Evolutionary conservation across 2,113 vertebrate genomes (phyloP).

Genomic region (Rhipidura dahli): DNA sequence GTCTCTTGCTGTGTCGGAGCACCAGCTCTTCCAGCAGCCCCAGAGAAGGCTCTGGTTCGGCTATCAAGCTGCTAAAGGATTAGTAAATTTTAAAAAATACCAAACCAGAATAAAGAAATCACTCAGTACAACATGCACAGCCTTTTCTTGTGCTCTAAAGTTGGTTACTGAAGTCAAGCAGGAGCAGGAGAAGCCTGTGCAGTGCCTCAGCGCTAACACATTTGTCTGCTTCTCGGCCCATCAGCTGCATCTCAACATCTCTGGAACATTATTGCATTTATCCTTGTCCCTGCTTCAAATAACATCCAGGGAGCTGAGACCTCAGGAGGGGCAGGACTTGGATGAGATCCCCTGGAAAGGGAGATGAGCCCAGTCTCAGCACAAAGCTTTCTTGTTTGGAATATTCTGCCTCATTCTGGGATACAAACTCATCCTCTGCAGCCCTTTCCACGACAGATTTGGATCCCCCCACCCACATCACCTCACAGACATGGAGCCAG

Average conservation of each 20-base stretch:
- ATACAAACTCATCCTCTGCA: not conserved
- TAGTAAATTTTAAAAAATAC: not conserved
- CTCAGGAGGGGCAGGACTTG: not conserved
- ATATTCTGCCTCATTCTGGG: not conserved
- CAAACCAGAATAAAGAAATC: not conserved
- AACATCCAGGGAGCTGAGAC: not conserved
- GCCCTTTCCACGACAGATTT: not conserved
- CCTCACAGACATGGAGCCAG: not conserved
- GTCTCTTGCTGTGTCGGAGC: not conserved
- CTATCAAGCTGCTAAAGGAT: not conserved
- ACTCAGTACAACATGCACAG: not conserved
- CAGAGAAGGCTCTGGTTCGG: not conserved
- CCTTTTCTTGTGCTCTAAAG: not conserved
- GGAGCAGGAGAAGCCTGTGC: not conserved
- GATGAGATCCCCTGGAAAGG: not conserved
- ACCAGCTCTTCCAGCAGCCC: not conserved
- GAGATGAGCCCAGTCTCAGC: not conserved
- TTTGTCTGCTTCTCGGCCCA: not conserved
- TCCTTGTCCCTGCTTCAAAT: not conserved
- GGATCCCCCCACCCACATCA: not conserved
- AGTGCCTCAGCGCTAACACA: not conserved
- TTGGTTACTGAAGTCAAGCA: not conserved
- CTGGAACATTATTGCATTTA: rapidly evolving
- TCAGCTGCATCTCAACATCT: not conserved
- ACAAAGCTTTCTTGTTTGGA: not conserved